phyloP scores from a whole-genome alignment of 2,113 vertebrate species.

The Labeo catla region DNA sequence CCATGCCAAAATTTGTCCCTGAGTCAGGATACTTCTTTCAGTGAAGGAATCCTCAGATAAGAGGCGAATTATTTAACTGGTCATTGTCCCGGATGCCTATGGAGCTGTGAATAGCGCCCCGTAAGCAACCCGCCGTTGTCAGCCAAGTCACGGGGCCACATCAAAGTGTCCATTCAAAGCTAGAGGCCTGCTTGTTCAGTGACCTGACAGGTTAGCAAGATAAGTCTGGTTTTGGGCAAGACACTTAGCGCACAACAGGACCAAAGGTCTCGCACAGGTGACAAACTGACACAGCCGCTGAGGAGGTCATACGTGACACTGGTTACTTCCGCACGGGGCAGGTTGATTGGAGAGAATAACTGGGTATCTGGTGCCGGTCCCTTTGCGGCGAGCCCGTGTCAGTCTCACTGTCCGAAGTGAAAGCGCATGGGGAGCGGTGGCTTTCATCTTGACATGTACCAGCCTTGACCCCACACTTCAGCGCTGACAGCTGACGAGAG shows the following conservation, averaged over 20 bases:
- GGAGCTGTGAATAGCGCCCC: slow-evolving; percentile 62
- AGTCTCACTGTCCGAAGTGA: slow-evolving; percentile 70
- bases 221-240: slow-evolving; percentile 71
- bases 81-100: slow-evolving; percentile 54
- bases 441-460: slow-evolving; percentile 74
- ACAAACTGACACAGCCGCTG: slow-evolving; percentile 65
- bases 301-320: slow-evolving; percentile 64
- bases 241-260: slow-evolving; percentile 68
- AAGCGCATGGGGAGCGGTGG: slow-evolving; percentile 70
- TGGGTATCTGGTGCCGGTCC: slow-evolving; percentile 66
- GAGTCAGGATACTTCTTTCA: slow-evolving; percentile 45
- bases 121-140: slow-evolving; percentile 63
- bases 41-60: slow-evolving; percentile 43
- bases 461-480: slow-evolving; percentile 71
- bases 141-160: slow-evolving; percentile 68
- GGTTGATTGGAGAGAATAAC: slow-evolving; percentile 66
- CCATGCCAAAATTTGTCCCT: slow-evolving; percentile 42
- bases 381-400: slow-evolving; percentile 68
- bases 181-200: slow-evolving; percentile 66
- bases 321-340: slow-evolving; percentile 63
- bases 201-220: slow-evolving; percentile 74
- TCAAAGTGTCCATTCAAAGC: slow-evolving; percentile 71
- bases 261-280: slow-evolving; percentile 73
- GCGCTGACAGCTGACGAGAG: slow-evolving; percentile 76
- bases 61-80: slow-evolving; percentile 34